phyloP scores from a whole-genome alignment of 2,113 vertebrate species.

The Haplotaxodon microlepis region DNA sequence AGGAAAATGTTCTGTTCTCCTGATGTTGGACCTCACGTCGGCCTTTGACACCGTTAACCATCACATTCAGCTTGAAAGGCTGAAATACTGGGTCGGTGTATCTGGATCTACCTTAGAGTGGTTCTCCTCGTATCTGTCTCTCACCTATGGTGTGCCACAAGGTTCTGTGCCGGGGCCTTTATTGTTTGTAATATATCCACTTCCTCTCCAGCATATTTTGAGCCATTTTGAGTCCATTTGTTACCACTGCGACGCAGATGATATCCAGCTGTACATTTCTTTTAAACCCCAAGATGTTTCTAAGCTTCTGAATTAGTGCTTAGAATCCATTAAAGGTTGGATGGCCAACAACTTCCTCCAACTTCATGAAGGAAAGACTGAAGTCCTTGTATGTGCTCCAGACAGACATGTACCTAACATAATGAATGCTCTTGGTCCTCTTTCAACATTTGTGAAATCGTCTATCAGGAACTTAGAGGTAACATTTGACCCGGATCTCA shows the following conservation, averaged over 20 bases:
- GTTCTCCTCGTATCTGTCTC: not conserved
- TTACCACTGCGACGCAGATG: accelerated
- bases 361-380: not conserved
- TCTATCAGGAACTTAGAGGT: not conserved
- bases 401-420: not conserved
- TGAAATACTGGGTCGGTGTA: not conserved
- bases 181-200: not conserved
- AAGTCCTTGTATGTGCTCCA: not conserved
- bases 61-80: not conserved
- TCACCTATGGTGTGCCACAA: not conserved
- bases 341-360: accelerated
- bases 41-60: not conserved
- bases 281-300: not conserved
- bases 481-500: not conserved
- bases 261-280: not conserved
- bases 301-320: accelerated
- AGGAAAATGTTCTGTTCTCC: not conserved
- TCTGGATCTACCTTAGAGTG: not conserved
- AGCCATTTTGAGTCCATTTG: accelerated
- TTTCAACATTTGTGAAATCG: not conserved
- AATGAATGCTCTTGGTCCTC: not conserved
- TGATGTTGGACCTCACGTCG: not conserved
- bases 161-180: not conserved
- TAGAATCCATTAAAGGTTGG: not conserved
- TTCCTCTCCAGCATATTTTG: not conserved